Evolutionary conservation across 2,888 invertebrate genomes (phyloP).

Genomic region (Lochmaea capreae): DNA sequence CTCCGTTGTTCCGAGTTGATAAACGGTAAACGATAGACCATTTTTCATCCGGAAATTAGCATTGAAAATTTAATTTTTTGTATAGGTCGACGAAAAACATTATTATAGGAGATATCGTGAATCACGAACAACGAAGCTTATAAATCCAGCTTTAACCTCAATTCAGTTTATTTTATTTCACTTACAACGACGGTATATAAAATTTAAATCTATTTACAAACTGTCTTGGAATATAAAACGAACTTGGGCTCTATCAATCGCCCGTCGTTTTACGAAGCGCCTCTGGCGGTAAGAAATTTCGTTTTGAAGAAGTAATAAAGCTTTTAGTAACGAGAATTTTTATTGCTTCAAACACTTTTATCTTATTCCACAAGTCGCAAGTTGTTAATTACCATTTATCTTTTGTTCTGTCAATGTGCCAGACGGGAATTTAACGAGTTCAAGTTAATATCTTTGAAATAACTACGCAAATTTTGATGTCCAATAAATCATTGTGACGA

Average conservation of each 20-base stretch:
- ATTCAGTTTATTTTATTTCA: background rate
- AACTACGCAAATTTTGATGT: conserved; percentile 29
- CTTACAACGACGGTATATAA: background rate
- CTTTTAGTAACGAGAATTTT: conserved; percentile 37
- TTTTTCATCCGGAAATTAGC: too few species aligned
- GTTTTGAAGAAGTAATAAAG: conserved; percentile 35
- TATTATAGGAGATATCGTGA: too few species aligned
- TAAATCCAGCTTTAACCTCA: too few species aligned
- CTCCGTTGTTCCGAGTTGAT: too few species aligned
- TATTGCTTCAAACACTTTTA: conserved; percentile 41
- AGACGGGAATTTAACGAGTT: background rate
- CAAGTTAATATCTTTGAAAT: conserved; percentile 38
- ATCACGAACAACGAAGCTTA: too few species aligned
- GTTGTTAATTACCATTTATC: conserved; percentile 42
- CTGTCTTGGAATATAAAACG: background rate
- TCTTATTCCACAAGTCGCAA: conserved; percentile 32
- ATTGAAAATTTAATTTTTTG: too few species aligned
- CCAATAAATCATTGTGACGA: conserved; percentile 5
- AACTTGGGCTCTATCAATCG: background rate
- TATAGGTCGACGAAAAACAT: too few species aligned
- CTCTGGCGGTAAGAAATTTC: conserved; percentile 24
- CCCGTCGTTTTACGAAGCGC: conserved; percentile 1
- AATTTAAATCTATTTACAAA: background rate
- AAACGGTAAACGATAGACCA: too few species aligned
- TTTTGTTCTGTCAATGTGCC: conserved; percentile 29